Conservation (phyloP, 2,797 vertebrate species). For the Ctenosaura bakeri region DNA sequence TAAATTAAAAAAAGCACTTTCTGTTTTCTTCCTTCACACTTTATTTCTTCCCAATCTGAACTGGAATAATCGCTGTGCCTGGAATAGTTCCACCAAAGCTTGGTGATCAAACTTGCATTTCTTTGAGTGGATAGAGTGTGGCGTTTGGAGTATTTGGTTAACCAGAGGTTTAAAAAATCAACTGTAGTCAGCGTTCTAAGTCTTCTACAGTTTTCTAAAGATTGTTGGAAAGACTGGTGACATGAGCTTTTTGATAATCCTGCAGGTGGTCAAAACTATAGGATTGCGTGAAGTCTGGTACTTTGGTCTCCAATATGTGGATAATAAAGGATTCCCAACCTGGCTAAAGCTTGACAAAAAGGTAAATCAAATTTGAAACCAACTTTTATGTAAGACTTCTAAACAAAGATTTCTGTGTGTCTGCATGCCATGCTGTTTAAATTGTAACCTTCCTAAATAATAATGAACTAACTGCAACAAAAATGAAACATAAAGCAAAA, state of each 20-base stretch:
- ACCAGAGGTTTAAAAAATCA: not conserved
- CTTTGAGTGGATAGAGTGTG: not conserved
- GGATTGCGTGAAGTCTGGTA: conserved; percentile 97
- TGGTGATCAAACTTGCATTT: not conserved
- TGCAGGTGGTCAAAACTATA: conserved; percentile 96
- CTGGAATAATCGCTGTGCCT: not conserved
- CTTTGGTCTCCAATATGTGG: conserved; percentile 94
- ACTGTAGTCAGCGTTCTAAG: too few species aligned
- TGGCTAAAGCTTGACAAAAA: conserved; percentile 99
- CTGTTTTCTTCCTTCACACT: not conserved
- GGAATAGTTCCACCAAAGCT: not conserved
- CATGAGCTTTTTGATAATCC: not conserved
- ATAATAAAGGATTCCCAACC: conserved; percentile 91
- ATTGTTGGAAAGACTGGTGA: not conserved
- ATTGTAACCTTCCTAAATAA: not conserved
- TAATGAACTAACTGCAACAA: not conserved
- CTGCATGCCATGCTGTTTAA: not conserved
- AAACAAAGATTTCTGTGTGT: not conserved
- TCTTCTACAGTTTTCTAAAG: not conserved
- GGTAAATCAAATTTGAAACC: conserved; percentile 77
- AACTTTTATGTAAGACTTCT: not conserved
- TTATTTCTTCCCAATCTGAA: not conserved
- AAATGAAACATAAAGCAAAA: not conserved
- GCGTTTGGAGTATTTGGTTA: not conserved
- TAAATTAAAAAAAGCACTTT: not conserved